These are phyloP conservation scores for Paramisgurnus dabryanus DNA, from an alignment of 2,113 vertebrate species.

Conservation along the genomic window DNA sequence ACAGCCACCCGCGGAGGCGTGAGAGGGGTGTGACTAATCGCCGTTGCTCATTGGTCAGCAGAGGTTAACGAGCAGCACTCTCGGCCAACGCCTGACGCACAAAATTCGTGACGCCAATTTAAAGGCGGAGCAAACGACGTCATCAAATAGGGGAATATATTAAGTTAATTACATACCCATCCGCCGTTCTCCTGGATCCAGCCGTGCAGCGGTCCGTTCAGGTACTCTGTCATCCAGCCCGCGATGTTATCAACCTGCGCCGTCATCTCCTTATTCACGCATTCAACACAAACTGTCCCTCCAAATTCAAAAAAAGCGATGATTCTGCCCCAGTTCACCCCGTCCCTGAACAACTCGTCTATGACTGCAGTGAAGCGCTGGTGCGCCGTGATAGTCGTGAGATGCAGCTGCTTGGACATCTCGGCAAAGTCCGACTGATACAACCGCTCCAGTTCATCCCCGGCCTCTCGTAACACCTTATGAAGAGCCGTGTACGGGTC, in stretches of 20 bases:
- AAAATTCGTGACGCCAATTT: slow-evolving; percentile 27
- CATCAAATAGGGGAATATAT: neutral
- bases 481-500: slow-evolving; percentile 77
- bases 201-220: slow-evolving; percentile 89
- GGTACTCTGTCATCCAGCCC: slow-evolving; percentile 97
- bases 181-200: slow-evolving; percentile 99
- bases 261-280: slow-evolving; percentile 88
- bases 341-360: slow-evolving; percentile 96
- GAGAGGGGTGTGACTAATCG: slow-evolving; percentile 71
- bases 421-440: slow-evolving; percentile 93
- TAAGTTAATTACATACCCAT: slow-evolving; percentile 83
- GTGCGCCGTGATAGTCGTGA: slow-evolving; percentile 85
- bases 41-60: slow-evolving; percentile 57
- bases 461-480: slow-evolving; percentile 86
- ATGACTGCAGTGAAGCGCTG: slow-evolving; percentile 89
- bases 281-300: slow-evolving; percentile 92
- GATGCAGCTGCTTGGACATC: slow-evolving; percentile 91
- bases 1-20: slow-evolving; percentile 39
- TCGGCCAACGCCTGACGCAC: slow-evolving; percentile 36
- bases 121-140: slow-evolving; percentile 23
- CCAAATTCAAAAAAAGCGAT: slow-evolving; percentile 99
- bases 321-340: slow-evolving; percentile 97
- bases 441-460: slow-evolving; percentile 88
- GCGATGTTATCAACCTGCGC: slow-evolving; percentile 90
- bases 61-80: slow-evolving; percentile 54